Percentiles rank a stretch among this genome's conserved stretches.
These are phyloP conservation scores for Saimiri boliviensis DNA, from an alignment of 2,113 vertebrate genomes.

Conservation along the genomic window DNA sequence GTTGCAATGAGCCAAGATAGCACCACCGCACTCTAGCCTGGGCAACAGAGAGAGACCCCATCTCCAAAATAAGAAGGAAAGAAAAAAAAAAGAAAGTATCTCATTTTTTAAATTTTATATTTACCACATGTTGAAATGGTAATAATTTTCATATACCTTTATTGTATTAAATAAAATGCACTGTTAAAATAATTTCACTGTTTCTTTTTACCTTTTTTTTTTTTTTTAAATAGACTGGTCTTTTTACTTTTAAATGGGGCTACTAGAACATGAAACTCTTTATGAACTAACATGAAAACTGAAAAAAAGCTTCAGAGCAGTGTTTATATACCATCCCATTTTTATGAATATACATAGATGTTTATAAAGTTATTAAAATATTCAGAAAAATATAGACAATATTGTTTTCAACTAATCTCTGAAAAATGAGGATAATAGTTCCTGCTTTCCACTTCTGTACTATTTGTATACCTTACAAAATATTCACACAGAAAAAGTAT, in stretches of 20 bases:
- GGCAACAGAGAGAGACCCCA: too few relatives aligned
- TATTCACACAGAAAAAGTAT: background rate
- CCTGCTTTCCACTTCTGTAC: background rate
- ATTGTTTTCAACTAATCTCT: slow-evolving; percentile 2
- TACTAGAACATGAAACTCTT: background rate
- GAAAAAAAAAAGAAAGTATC: background rate
- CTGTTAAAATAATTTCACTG: background rate
- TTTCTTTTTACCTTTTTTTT: background rate
- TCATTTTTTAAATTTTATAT: background rate
- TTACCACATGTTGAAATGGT: background rate
- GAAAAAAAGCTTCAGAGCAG: background rate
- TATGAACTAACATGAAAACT: background rate
- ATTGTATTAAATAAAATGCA: background rate
- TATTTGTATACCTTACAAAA: background rate
- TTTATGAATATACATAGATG: background rate
- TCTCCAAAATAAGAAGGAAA: too few relatives aligned
- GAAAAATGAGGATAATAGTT: background rate
- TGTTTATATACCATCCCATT: background rate
- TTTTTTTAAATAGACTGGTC: too few relatives aligned
- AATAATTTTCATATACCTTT: background rate
- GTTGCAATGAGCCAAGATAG: too few relatives aligned
- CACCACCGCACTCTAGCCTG: too few relatives aligned
- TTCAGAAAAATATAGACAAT: background rate
- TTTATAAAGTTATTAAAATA: slow-evolving; percentile 16
- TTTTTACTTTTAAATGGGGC: background rate